These are phyloP conservation scores for Epinotia brunnichana DNA, from an alignment of 2,888 invertebrate species.

Conservation along the genomic window DNA sequence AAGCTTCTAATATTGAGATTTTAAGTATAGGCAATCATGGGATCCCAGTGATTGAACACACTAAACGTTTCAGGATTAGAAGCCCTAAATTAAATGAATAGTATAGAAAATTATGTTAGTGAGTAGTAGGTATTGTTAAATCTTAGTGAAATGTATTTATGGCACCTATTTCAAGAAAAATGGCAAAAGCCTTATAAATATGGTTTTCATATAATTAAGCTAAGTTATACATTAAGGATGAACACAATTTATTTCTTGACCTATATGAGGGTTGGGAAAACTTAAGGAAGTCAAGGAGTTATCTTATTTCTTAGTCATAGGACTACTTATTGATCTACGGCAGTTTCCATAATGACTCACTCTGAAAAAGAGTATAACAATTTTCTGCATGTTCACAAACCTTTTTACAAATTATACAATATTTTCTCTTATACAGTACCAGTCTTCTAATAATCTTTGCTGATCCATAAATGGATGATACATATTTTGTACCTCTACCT, in stretches of 20 bases:
- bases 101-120: not conserved
- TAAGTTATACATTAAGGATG: slow-evolving; percentile 26
- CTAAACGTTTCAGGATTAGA: not conserved
- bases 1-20: not conserved
- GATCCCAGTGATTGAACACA: not conserved
- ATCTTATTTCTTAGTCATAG: not conserved
- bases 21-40: slow-evolving; percentile 1
- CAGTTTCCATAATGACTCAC: slow-evolving; percentile 15
- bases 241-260: slow-evolving; percentile 15
- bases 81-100: not conserved
- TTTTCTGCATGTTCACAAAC: slow-evolving; percentile 1
- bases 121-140: not conserved
- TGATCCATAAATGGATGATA: not conserved
- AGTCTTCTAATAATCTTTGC: not conserved
- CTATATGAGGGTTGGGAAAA: slow-evolving; percentile 9
- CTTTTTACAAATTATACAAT: not conserved
- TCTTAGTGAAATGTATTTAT: slow-evolving; percentile 23
- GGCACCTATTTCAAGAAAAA: slow-evolving; percentile 25
- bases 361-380: not conserved
- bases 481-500: not conserved
- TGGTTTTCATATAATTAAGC: slow-evolving; percentile 9
- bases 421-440: slow-evolving; percentile 10
- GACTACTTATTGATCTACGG: not conserved
- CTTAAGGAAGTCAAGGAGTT: not conserved
- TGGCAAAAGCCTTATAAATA: slow-evolving; percentile 15